Conservation (phyloP, 1,140 invertebrate species). For the Penaeus chinensis region DNA sequence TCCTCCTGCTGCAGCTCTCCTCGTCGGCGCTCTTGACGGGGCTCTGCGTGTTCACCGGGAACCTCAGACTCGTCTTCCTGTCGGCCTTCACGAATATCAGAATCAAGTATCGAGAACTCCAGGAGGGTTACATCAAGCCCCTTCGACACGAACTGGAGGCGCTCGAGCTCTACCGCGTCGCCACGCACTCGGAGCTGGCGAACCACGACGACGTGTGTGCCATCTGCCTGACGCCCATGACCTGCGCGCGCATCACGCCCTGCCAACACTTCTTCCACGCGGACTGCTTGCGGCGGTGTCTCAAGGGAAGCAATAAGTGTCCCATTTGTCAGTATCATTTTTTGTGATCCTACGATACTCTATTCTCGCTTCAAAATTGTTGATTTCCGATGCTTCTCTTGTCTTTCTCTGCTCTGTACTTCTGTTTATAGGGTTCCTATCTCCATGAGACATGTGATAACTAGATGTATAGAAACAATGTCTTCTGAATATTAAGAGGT, state of each 20-base stretch:
- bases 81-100: constrained; percentile 78
- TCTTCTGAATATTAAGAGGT: too few species aligned
- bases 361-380: neutral
- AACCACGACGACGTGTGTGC: constrained; percentile 91
- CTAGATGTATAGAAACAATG: too few species aligned
- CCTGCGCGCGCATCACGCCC: constrained; percentile 89
- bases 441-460: too few species aligned
- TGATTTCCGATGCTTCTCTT: neutral
- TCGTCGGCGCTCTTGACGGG: constrained; percentile 53
- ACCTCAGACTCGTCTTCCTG: constrained; percentile 73
- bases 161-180: constrained; percentile 66
- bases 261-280: constrained; percentile 97
- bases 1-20: constrained; percentile 55
- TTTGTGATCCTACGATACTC: neutral
- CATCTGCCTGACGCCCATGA: constrained; percentile 95
- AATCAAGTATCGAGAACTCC: constrained; percentile 75
- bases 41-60: constrained; percentile 71
- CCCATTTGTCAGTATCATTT: constrained; percentile 70
- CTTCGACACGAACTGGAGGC: too few species aligned
- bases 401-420: neutral
- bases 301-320: constrained; percentile 82
- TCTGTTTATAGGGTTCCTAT: too few species aligned
- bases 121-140: constrained; percentile 68
- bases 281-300: constrained; percentile 93
- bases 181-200: constrained; percentile 77